A percentile compares a stretch with the other conserved stretches of the same genome.
phyloP scores from a whole-genome alignment of 2,113 vertebrate genomes.

The Quiscalus mexicanus region DNA sequence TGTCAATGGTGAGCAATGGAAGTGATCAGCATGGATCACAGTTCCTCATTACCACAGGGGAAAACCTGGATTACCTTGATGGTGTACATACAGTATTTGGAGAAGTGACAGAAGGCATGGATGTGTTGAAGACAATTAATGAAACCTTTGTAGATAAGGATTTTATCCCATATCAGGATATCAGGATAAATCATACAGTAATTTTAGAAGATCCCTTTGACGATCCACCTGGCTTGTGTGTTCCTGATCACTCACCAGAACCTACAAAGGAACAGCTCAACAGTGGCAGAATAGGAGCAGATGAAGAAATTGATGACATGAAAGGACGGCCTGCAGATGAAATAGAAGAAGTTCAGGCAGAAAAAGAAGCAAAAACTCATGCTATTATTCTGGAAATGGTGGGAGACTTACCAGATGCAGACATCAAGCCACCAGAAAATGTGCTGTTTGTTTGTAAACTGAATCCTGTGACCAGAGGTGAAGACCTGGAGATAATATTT shows the following conservation, averaged over 20 bases:
- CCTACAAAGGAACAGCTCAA: slow-evolving; percentile 92
- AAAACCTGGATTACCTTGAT: slow-evolving; percentile 91
- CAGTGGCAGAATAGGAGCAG: slow-evolving; percentile 94
- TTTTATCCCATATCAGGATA: slow-evolving; percentile 94
- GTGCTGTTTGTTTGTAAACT: slow-evolving; percentile 97
- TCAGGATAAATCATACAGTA: slow-evolving; percentile 96
- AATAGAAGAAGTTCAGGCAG: slow-evolving; percentile 84
- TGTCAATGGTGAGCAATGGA: not conserved
- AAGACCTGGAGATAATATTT: slow-evolving; percentile 97
- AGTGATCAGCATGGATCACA: not conserved
- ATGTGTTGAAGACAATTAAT: slow-evolving; percentile 90
- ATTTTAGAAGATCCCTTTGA: slow-evolving; percentile 95
- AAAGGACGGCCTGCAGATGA: slow-evolving; percentile 86
- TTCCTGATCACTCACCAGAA: slow-evolving; percentile 91
- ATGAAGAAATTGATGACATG: slow-evolving; percentile 86
- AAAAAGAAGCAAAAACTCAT: slow-evolving; percentile 93
- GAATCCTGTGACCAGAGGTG: slow-evolving; percentile 95
- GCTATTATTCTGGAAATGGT: slow-evolving; percentile 98
- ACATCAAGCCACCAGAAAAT: slow-evolving; percentile 92
- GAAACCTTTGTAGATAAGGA: slow-evolving; percentile 93
- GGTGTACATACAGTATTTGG: slow-evolving; percentile 95
- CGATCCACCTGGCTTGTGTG: slow-evolving; percentile 85
- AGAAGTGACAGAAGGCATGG: slow-evolving; percentile 94
- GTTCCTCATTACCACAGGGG: not conserved
- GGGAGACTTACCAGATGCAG: slow-evolving; percentile 93